Percentiles rank a stretch among this genome's conserved stretches.
Conservation (phyloP, 2,797 vertebrate genomes). For the Tympanoctomys barrerae region DNA sequence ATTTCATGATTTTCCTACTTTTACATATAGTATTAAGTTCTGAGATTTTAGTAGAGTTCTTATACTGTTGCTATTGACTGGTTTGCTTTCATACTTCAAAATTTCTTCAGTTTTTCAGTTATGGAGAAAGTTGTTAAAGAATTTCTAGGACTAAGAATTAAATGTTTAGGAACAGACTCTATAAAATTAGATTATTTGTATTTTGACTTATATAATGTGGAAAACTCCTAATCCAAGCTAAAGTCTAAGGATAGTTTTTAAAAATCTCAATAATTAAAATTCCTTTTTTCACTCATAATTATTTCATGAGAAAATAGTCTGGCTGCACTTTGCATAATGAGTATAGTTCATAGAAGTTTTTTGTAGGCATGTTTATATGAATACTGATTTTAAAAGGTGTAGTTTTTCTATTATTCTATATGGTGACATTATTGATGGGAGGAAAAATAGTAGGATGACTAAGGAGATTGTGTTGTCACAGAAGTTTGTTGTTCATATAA, state of each 20-base stretch:
- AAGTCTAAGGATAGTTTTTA: not conserved
- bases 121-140: not conserved
- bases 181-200: not conserved
- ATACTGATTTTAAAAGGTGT: not conserved
- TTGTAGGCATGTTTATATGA: not conserved
- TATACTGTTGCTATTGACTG: not conserved
- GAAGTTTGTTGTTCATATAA: not conserved
- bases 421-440: not conserved
- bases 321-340: not conserved
- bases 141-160: constrained; percentile 1
- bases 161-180: not conserved
- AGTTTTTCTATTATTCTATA: not conserved
- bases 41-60: not conserved
- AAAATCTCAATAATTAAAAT: not conserved
- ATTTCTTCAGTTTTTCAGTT: constrained; percentile 1
- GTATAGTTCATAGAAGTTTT: not conserved
- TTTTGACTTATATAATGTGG: not conserved
- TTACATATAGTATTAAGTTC: not conserved
- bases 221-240: not conserved
- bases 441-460: not conserved
- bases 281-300: not conserved
- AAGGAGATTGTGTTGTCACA: not conserved
- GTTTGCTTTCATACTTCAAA: not conserved
- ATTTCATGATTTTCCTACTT: not conserved
- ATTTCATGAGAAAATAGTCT: not conserved